Conservation (phyloP, 2,797 vertebrate species). For the Syndactyla subalaris region DNA sequence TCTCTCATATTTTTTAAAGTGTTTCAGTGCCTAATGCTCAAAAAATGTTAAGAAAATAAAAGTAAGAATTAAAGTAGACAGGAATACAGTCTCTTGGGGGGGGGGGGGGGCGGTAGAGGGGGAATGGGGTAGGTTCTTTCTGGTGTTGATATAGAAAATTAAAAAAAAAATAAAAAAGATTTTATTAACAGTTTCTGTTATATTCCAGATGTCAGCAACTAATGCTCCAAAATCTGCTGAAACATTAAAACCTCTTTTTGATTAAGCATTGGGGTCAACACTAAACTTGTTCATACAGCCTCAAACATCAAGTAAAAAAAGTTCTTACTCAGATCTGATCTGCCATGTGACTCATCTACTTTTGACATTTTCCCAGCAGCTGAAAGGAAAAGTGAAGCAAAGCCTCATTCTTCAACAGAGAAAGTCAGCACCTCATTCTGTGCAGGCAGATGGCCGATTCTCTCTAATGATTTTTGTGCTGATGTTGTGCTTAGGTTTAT, state of each 20-base stretch:
- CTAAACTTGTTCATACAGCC: not conserved
- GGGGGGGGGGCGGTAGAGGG: not conserved
- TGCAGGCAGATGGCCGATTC: not conserved
- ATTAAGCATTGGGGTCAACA: not conserved
- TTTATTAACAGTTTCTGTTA: not conserved
- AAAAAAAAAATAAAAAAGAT: not conserved
- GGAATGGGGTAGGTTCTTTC: not conserved
- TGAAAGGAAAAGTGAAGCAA: slow-evolving; percentile 6
- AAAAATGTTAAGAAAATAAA: not conserved
- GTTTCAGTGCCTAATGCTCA: not conserved
- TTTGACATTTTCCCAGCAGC: slow-evolving; percentile 30
- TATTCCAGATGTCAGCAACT: not conserved
- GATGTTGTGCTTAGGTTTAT: not conserved
- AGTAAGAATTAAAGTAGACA: not conserved
- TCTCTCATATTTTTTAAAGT: not conserved
- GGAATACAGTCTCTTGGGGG: not conserved
- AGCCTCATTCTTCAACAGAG: not conserved
- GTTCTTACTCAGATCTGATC: not conserved
- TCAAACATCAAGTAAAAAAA: not conserved
- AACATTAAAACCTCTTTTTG: not conserved
- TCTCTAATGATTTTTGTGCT: slow-evolving; percentile 19
- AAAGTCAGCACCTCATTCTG: not conserved
- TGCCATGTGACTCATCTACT: not conserved
- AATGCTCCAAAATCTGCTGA: not conserved
- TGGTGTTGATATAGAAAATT: not conserved